Base-by-base conservation (phyloP, 2,797 vertebrate species). In the Cichlasoma orientale region DNA sequence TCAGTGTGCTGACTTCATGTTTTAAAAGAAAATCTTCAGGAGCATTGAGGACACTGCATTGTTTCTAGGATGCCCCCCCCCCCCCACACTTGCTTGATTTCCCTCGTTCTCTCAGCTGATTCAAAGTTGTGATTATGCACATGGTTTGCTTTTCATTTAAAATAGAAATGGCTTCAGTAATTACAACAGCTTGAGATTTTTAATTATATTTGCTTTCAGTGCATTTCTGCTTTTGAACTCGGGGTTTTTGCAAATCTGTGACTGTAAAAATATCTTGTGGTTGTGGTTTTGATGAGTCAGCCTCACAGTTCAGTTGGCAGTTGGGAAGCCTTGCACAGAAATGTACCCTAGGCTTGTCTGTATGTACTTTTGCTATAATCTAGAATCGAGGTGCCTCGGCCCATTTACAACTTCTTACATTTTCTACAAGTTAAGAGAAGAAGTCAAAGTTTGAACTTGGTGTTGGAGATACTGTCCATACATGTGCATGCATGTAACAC, bases 281-380 rank as follows among this genome's bases (percentile, higher is more conserved):
- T 85, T 83, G 81, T 84, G 87, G 87, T 85, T 90, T 86, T 75
- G 82, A 82, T 92, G 88, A 92, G 80, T 92, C 85, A 82, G 81
- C 57, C 70, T 82, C 79, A 75, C 79, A 82, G 80, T 66, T 89
- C 71, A 75, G 74, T 77, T 76, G 71, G 63, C 54, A 81, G 56
- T 58, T 59, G 21, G 3, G 41, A 75, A 79, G 12, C 29, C 47
- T 79, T 75, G 38, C 4, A 5, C 8, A 57, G 69, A 36, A 85
- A 77, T 31, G 14, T 10, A 19, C n/a, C 13, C 23, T 11, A 50
- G 38, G 29, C 74, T 59, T 59, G 12, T 68, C 56, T 31, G 19
- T 5, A 55, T 7, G 4, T 16, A 44, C 11, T 55, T 63, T 53
- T 23, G 0, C 25, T 68, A 8, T 8, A 52, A 29, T 50, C 25